Base-by-base conservation (phyloP, 2,888 invertebrate species). In the Gymnocheta viridis region DNA sequence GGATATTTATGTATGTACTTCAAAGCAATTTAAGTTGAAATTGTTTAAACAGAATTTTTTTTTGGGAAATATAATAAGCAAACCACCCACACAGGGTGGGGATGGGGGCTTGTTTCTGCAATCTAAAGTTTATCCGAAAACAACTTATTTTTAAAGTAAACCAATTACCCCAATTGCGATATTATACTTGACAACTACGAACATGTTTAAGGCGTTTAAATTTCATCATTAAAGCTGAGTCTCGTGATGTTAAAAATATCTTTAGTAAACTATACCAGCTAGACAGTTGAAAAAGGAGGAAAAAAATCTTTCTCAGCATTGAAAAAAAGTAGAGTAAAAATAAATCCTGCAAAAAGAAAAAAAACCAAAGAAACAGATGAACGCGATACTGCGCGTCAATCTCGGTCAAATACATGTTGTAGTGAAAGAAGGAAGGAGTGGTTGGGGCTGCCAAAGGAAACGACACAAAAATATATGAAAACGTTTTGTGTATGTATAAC, bases 401-500 rank as follows among this genome's bases (percentile, higher is more conserved):
- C 2, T 69, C 77, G 60, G 17, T 41, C 70, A 77, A 77, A 60
- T 73, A 17, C 5, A 10, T 12, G 47, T 35, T 51, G 54, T 17
- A 10, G 29, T 38, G 27, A 47, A 56, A 54, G 35, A 60, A 38
- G 49, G 27, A 47, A 56, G 64, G 35, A 60, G 49, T 60, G 35
- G 19, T 49, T 47, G 44, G 58, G 72, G 72, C 17, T 51, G 67
- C 14, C 24, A 38, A 51, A 27, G 49, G 35, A 54, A 44, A 1
- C 17, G 10, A 29, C 14, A n/a, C 4, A 14, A 29, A 32, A 19
- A 44, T 29, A 4, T 58, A 3, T 56, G 32, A 67, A 29, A 69
- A 27, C 12, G 32, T 64, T 64, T 84, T 81, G 77, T 81, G 84
- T 84, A 81, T 84, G 84, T 84, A 84, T 54, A 69, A 69, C 38